Percentiles rank a stretch among this genome's conserved stretches.
These are phyloP conservation scores for Cricetomys ansorgei DNA, from an alignment of 2,113 vertebrate genomes.

Conservation along the genomic window DNA sequence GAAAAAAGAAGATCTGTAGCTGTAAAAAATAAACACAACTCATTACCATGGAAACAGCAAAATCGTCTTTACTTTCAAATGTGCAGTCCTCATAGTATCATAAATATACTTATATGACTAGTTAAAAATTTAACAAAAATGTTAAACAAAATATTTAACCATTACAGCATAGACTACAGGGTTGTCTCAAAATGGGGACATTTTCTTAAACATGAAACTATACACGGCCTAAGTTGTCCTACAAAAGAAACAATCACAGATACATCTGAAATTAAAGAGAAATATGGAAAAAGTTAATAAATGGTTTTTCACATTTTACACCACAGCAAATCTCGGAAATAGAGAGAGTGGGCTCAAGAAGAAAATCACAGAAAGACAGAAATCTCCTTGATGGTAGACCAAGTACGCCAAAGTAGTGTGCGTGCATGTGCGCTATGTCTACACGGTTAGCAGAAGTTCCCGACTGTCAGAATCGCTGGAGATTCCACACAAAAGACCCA, in stretches of 20 bases:
- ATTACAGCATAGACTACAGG: neutral
- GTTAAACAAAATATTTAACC: no score
- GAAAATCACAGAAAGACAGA: conserved; percentile 39
- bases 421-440: neutral
- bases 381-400: neutral
- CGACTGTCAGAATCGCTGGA: neutral
- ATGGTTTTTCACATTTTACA: neutral
- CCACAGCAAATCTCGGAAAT: neutral
- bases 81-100: neutral
- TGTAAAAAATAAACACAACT: conserved; percentile 76
- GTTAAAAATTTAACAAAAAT: neutral
- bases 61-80: neutral
- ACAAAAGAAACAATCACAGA: neutral
- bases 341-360: neutral
- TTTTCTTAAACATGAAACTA: conserved; percentile 13
- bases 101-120: conserved; percentile 1
- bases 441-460: neutral
- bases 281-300: neutral
- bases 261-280: neutral
- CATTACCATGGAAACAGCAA: neutral
- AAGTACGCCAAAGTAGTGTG: neutral
- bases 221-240: neutral
- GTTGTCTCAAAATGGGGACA: neutral
- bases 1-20: conserved; percentile 96
- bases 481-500: neutral